Base-by-base conservation (phyloP, 2,113 vertebrate species). In the Corythornis vintsioides region DNA sequence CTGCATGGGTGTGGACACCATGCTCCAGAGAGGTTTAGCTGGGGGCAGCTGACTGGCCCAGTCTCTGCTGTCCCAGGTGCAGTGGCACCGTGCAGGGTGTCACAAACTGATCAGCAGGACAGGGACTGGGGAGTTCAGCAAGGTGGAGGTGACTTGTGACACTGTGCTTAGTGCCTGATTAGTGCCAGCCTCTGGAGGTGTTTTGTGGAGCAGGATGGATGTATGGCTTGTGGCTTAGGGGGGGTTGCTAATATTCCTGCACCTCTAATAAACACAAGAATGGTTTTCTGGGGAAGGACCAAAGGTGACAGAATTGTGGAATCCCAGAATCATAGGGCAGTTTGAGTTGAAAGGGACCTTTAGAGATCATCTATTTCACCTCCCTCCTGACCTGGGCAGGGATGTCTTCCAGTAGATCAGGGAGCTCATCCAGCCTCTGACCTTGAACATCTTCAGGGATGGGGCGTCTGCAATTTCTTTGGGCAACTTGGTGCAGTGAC, bases 371-470 rank as follows among this genome's bases (percentile, higher is more conserved):
- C 38, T 67, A 6, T 29, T 72, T 26, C 26, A 45, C 17, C 4
- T 3, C 1, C 0, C 1, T 42, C 21, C 29, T 26, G 10, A 9
- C 35, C 56, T 9, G 13, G 8, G 6, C 8, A 81, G 45, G 16
- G 19, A 26, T 28, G 53, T 5, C 7, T 83, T 28, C 42, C 18
- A 25, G 26, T 7, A 38, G 2, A 13, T 8, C 29, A 77, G 10
- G 3, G 2, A 22, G 33, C 11, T 75, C 26, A 1, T 31, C 35
- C n/a, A 78, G 1, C 12, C 28, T 9, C 28, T 19, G 8, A 12
- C 42, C 29, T 64, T 17, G 6, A 7, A 45, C 20, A 72, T 15
- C 31, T 63, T 47, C 43, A 50, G 20, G 7, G 21, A 42, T 13
- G 38, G 6, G 8, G 7, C 18, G 61, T 10, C 6, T 15, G 22